Evolutionary conservation across 1,140 invertebrate species (phyloP).

Genomic region (Pogonus chalceus): DNA sequence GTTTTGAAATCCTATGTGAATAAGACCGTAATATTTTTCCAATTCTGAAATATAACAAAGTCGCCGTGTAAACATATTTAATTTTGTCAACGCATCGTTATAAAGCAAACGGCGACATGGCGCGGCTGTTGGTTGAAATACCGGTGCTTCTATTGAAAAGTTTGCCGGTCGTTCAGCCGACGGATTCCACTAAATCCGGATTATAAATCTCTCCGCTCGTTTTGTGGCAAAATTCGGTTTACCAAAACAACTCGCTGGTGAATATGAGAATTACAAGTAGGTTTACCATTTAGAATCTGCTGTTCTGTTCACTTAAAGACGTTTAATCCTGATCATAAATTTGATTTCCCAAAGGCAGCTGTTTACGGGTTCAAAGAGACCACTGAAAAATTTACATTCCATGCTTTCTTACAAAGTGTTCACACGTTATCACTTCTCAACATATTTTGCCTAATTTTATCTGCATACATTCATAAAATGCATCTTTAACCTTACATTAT

Average conservation of each 20-base stretch:
- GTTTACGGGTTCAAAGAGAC: background rate
- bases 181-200: background rate
- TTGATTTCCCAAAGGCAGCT: background rate
- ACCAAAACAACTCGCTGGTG: background rate
- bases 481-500: too few species aligned
- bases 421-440: too few species aligned
- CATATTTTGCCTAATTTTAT: too few species aligned
- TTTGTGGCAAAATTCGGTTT: slow-evolving; percentile 1
- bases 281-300: background rate
- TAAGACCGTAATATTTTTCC: too few species aligned
- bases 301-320: background rate
- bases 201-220: background rate
- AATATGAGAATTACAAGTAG: slow-evolving; percentile 6
- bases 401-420: too few species aligned
- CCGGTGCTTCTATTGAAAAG: background rate
- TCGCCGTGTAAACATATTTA: background rate
- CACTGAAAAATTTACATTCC: too few species aligned
- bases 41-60: too few species aligned
- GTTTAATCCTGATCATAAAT: slow-evolving; percentile 2
- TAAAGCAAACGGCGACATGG: too few species aligned
- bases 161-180: background rate
- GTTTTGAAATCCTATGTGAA: too few species aligned
- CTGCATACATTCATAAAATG: too few species aligned
- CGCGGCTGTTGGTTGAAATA: background rate
- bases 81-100: background rate